Percentiles rank a stretch among this genome's conserved stretches.
These are phyloP conservation scores for Drosophila baimaii DNA, from an alignment of 1,140 invertebrate species.

Conservation along the genomic window DNA sequence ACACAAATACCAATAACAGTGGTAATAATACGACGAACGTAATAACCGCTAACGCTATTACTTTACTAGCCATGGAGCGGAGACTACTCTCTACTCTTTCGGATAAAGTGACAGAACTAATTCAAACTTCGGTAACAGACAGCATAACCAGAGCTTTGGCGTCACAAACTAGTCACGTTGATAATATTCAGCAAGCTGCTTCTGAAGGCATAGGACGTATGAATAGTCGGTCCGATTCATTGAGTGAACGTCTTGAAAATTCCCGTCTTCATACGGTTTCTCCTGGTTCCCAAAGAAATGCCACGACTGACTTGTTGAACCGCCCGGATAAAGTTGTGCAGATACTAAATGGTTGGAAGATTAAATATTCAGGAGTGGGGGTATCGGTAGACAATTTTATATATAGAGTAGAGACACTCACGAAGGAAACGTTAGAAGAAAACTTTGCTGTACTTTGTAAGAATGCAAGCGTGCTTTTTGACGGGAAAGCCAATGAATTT, in stretches of 20 bases:
- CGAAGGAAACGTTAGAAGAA: neutral
- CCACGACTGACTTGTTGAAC: neutral
- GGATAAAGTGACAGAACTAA: too few species aligned
- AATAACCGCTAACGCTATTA: too few species aligned
- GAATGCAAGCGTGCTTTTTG: too few species aligned
- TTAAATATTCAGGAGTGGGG: neutral
- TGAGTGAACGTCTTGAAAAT: neutral
- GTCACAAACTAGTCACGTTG: too few species aligned
- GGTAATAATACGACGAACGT: too few species aligned
- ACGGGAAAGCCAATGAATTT: too few species aligned
- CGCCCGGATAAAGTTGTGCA: too few species aligned
- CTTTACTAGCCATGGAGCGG: too few species aligned
- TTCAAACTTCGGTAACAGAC: too few species aligned
- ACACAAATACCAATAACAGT: too few species aligned
- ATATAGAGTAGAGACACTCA: slow-evolving; percentile 5
- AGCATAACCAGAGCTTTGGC: too few species aligned
- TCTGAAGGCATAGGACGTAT: neutral
- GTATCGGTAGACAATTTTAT: slow-evolving; percentile 4
- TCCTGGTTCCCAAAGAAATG: neutral
- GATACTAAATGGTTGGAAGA: slow-evolving; percentile 6
- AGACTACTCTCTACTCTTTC: too few species aligned
- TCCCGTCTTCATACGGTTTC: neutral
- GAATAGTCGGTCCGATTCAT: slow-evolving; percentile 2
- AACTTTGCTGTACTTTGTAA: neutral
- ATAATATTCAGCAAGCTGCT: slow-evolving; percentile 2